Percentiles rank a stretch among this genome's conserved stretches.
Conservation (phyloP, 35 echinoderm and acorn worm genomes). For the Stichopus chloronotus region DNA sequence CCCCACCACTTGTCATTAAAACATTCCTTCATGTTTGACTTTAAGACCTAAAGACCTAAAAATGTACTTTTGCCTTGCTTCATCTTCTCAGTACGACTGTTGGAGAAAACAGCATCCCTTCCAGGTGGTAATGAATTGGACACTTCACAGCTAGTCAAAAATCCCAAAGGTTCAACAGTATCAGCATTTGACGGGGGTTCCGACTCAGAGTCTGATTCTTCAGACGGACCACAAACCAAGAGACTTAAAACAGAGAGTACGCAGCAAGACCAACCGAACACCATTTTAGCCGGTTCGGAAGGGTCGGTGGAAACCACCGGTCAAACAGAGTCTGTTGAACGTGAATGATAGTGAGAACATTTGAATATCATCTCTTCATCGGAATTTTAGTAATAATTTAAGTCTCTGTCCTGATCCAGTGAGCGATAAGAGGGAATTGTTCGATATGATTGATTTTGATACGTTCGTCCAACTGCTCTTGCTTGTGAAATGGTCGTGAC, state of each 20-base stretch:
- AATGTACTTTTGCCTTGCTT: background rate
- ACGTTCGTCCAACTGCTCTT: background rate
- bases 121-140: conserved; percentile 53
- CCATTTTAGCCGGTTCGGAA: conserved; percentile 11
- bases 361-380: background rate
- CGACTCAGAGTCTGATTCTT: conserved; percentile 79
- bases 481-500: background rate
- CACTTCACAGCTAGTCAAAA: conserved; percentile 73
- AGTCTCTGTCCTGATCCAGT: no score
- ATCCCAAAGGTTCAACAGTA: conserved; percentile 76
- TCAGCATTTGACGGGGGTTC: conserved; percentile 88
- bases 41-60: no score
- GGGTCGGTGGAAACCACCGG: background rate
- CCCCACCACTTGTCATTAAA: no score
- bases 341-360: background rate
- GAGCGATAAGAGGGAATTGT: no score
- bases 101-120: conserved; percentile 66
- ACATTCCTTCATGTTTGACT: no score
- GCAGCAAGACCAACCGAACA: conserved; percentile 39
- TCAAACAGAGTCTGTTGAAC: background rate
- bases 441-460: background rate
- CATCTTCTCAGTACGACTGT: conserved; percentile 67
- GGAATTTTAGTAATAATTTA: no score
- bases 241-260: conserved; percentile 72
- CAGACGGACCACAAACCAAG: conserved; percentile 60